Evolutionary conservation across 2,113 vertebrate species (phyloP).

Genomic region (Oenanthe melanoleuca): DNA sequence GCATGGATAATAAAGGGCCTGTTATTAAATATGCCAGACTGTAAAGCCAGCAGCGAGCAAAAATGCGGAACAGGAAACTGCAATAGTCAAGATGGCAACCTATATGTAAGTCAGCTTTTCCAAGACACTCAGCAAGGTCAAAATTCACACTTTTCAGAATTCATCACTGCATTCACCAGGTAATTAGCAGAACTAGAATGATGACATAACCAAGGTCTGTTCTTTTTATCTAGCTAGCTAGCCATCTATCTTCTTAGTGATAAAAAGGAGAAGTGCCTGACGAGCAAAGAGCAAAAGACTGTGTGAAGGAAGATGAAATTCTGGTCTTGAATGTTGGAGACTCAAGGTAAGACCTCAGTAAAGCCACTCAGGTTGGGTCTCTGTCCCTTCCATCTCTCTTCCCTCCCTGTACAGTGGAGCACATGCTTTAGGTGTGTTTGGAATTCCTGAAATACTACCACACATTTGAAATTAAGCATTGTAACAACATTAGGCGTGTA

Average conservation of each 20-base stretch:
- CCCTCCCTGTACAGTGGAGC: not conserved
- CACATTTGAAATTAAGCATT: not conserved
- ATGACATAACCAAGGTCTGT: not conserved
- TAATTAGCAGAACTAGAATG: not conserved
- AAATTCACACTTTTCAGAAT: not conserved
- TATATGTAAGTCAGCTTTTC: not conserved
- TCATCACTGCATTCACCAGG: not conserved
- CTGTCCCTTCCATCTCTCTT: not conserved
- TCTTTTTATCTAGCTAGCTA: not conserved
- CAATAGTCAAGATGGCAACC: not conserved
- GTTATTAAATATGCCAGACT: constrained; percentile 27
- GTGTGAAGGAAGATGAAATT: not conserved
- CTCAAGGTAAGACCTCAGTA: not conserved
- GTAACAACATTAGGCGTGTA: not conserved
- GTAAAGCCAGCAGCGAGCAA: not conserved
- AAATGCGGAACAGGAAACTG: constrained; percentile 26
- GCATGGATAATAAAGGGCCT: constrained; percentile 17
- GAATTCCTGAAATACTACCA: not conserved
- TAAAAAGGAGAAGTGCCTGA: not conserved
- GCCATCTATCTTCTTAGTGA: not conserved
- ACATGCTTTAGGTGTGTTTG: not conserved
- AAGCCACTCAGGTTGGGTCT: not conserved
- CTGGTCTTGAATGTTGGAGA: not conserved
- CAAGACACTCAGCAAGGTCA: not conserved
- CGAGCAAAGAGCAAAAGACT: not conserved